Evolutionary conservation across 1,140 invertebrate species (phyloP).

Genomic region (Trichoplusia ni): DNA sequence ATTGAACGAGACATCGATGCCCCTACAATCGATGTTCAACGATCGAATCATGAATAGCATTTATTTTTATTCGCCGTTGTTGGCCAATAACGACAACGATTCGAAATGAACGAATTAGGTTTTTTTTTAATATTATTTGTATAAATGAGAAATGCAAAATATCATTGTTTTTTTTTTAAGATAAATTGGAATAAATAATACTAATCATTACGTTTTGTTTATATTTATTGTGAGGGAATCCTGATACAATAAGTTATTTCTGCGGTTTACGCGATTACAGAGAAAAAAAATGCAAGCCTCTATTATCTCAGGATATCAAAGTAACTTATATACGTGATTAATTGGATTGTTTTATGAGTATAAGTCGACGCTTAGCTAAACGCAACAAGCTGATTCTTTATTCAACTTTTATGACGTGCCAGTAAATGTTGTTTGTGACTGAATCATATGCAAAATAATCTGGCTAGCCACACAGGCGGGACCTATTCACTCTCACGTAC

Average conservation of each 20-base stretch:
- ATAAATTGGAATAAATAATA: slow-evolving; percentile 30
- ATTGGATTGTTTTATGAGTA: too few relatives aligned
- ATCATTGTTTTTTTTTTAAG: slow-evolving; percentile 39
- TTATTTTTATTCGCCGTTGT: slow-evolving; percentile 69
- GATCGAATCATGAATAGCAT: slow-evolving; percentile 77
- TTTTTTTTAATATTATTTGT: slow-evolving; percentile 42
- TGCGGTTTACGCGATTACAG: too few relatives aligned
- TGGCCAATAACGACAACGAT: slow-evolving; percentile 71
- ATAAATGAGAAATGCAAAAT: slow-evolving; percentile 62
- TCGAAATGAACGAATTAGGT: slow-evolving; percentile 73
- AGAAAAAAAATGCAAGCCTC: too few relatives aligned
- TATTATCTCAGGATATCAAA: too few relatives aligned
- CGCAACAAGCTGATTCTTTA: too few relatives aligned
- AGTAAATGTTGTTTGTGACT: too few relatives aligned
- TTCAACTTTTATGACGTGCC: too few relatives aligned
- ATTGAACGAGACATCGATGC: slow-evolving; percentile 45
- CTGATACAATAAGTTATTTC: neutral
- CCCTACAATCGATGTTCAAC: slow-evolving; percentile 47
- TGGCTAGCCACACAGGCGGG: too few relatives aligned
- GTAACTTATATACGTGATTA: too few relatives aligned
- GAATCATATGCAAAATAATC: too few relatives aligned
- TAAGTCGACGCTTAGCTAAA: too few relatives aligned
- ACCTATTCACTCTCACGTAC: slow-evolving; percentile 46
- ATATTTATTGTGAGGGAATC: neutral
- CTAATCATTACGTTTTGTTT: neutral